Evolutionary conservation across 2,888 invertebrate species (phyloP).

Genomic region (Sphinx pinastri): DNA sequence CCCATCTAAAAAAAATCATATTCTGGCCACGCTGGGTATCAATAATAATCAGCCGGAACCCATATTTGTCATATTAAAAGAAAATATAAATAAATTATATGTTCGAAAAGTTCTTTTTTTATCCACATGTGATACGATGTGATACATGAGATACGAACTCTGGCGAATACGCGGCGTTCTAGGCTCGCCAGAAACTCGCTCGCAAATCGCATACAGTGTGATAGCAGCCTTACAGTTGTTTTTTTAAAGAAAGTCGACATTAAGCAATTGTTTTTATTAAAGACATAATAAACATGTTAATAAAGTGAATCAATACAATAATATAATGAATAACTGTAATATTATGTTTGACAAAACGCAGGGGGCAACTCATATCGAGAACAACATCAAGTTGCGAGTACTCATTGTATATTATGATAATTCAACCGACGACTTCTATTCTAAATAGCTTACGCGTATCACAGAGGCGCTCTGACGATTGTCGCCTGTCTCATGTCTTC

Average conservation of each 20-base stretch:
- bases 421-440: slow-evolving; percentile 63
- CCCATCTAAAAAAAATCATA: too few relatives aligned
- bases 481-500: slow-evolving; percentile 31
- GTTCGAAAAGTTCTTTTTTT: too few relatives aligned
- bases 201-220: background rate
- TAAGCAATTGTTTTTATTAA: slow-evolving; percentile 83
- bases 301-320: slow-evolving; percentile 82
- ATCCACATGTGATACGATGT: too few relatives aligned
- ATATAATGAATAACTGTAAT: slow-evolving; percentile 68
- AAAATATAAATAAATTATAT: too few relatives aligned
- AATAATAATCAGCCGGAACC: too few relatives aligned
- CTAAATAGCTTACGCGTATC: slow-evolving; percentile 73
- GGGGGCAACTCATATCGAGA: slow-evolving; percentile 61
- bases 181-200: too few relatives aligned
- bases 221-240: background rate
- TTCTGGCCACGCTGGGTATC: too few relatives aligned
- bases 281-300: slow-evolving; percentile 83
- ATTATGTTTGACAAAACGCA: slow-evolving; percentile 63
- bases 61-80: too few relatives aligned
- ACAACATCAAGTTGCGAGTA: slow-evolving; percentile 55
- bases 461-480: slow-evolving; percentile 72
- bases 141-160: too few relatives aligned
- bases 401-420: slow-evolving; percentile 47
- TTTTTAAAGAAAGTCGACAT: slow-evolving; percentile 51
- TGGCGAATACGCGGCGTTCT: too few relatives aligned